phyloP scores from a whole-genome alignment of 2,113 vertebrate genomes.

The Dasypus novemcinctus region DNA sequence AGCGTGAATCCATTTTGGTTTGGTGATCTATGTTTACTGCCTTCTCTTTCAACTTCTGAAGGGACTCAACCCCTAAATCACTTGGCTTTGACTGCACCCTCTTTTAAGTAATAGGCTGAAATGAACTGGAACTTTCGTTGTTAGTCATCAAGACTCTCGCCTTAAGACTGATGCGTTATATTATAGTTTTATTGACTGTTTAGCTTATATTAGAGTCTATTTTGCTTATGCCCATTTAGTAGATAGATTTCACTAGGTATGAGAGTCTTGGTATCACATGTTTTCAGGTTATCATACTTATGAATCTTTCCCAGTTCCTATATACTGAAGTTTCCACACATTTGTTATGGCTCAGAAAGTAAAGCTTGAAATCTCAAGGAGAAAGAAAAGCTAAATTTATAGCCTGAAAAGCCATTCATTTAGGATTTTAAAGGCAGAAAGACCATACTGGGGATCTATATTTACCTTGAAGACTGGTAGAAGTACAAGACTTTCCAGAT shows the following conservation, averaged over 20 bases:
- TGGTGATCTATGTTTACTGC: slow-evolving; percentile 61
- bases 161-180: background rate
- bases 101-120: slow-evolving; percentile 37
- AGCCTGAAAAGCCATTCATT: background rate
- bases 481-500: background rate
- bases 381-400: background rate
- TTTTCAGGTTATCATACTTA: slow-evolving; percentile 3
- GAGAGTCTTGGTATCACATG: background rate
- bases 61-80: slow-evolving; percentile 50
- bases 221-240: background rate
- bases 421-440: background rate
- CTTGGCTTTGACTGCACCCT: background rate
- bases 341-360: background rate
- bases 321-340: background rate
- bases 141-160: background rate
- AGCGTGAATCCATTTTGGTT: slow-evolving; percentile 50
- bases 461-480: background rate
- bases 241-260: background rate
- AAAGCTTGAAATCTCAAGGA: background rate
- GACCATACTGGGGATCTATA: background rate
- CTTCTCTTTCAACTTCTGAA: slow-evolving; percentile 43
- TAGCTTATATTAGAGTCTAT: background rate
- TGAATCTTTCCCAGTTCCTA: background rate
- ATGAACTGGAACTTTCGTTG: slow-evolving; percentile 34
- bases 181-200: background rate